These are phyloP conservation scores for Sciaenops ocellatus DNA, from an alignment of 2,797 vertebrate genomes.

Conservation along the genomic window DNA sequence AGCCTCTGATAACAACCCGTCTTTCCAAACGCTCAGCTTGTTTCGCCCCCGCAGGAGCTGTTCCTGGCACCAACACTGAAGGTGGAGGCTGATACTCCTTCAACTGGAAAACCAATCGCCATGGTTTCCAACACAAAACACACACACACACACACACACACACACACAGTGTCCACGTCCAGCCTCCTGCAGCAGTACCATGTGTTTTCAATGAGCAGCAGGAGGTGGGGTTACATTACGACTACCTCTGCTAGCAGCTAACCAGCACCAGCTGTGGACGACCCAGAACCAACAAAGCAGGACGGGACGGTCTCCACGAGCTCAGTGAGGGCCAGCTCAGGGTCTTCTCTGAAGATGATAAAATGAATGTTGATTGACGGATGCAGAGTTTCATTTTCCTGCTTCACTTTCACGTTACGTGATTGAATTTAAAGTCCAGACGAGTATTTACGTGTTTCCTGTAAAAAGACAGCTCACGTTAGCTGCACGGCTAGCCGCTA, in stretches of 20 bases:
- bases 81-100: constrained; percentile 58
- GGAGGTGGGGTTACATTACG: constrained; percentile 48
- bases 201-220: constrained; percentile 69
- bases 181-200: constrained; percentile 50
- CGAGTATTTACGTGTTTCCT: too few species aligned
- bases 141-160: constrained; percentile 24
- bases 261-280: constrained; percentile 58
- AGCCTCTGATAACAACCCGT: constrained; percentile 35
- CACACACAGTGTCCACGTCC: constrained; percentile 7
- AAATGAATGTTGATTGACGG: not conserved
- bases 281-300: constrained; percentile 10
- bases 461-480: too few species aligned
- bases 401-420: not conserved
- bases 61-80: constrained; percentile 51
- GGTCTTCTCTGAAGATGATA: not conserved
- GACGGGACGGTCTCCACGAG: constrained; percentile 11
- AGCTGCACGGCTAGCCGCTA: too few species aligned
- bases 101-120: constrained; percentile 52
- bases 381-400: not conserved
- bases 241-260: constrained; percentile 58
- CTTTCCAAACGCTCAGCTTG: constrained; percentile 42
- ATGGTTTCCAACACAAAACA: constrained; percentile 60
- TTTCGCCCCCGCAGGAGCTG: constrained; percentile 64
- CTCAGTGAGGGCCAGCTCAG: not conserved
- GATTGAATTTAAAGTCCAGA: too few species aligned